These are phyloP conservation scores for Chaetodon trifasciatus DNA, from an alignment of 2,797 vertebrate genomes.

Conservation along the genomic window DNA sequence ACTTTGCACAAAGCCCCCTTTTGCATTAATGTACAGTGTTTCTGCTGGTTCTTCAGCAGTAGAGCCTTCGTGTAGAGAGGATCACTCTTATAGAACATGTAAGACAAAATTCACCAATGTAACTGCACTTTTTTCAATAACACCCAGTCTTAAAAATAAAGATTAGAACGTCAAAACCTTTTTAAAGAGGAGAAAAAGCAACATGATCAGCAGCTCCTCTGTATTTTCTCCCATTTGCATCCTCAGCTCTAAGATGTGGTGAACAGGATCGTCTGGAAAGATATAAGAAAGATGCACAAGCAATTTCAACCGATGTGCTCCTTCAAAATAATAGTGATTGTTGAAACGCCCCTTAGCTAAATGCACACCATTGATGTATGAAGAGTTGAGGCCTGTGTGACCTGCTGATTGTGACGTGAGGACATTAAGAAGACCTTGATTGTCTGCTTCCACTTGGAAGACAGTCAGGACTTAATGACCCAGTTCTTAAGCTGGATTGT, in stretches of 20 bases:
- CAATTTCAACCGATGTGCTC: not conserved
- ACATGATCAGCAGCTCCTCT: not conserved
- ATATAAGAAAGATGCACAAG: not conserved
- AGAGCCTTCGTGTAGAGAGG: not conserved
- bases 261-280: not conserved
- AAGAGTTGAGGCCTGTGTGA: not conserved
- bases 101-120: not conserved
- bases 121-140: not conserved
- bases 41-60: not conserved
- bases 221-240: no score
- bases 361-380: not conserved
- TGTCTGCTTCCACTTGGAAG: slow-evolving; percentile 32
- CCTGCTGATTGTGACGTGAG: slow-evolving; percentile 23
- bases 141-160: not conserved
- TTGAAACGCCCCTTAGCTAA: not conserved
- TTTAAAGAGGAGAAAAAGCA: not conserved
- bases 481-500: slow-evolving; percentile 55
- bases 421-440: slow-evolving; percentile 26
- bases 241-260: not conserved
- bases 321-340: not conserved
- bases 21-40: slow-evolving; percentile 26
- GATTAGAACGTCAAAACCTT: not conserved
- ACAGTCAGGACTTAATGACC: slow-evolving; percentile 48
- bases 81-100: not conserved
- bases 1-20: slow-evolving; percentile 19